phyloP scores from a whole-genome alignment of 2,888 invertebrate genomes.

The Oscheius sp. region DNA sequence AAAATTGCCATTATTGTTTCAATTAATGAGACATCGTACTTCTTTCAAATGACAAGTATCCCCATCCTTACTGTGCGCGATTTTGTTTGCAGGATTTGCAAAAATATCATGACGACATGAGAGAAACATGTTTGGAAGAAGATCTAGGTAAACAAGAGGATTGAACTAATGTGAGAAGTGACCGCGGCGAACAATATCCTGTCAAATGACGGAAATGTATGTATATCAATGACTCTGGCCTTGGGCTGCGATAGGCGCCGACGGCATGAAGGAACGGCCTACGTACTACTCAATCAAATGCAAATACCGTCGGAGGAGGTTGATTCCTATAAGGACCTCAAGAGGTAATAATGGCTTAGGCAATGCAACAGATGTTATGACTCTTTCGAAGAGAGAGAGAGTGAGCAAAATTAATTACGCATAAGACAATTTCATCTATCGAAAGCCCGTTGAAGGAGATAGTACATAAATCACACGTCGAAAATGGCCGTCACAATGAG shows the following conservation, averaged over 20 bases:
- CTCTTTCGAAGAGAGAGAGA: background rate
- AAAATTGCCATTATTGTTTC: background rate
- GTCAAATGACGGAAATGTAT: slow-evolving; percentile 15
- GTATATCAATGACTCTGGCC: slow-evolving; percentile 28
- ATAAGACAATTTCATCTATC: background rate
- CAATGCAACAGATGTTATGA: slow-evolving; percentile 6
- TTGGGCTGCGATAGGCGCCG: slow-evolving; percentile 18
- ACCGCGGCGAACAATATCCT: slow-evolving; percentile 3
- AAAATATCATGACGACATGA: background rate
- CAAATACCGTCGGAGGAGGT: background rate
- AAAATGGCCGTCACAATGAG: background rate
- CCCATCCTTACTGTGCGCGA: too few species aligned
- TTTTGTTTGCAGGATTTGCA: background rate
- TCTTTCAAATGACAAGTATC: too few species aligned
- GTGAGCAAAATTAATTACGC: background rate
- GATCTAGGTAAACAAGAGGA: background rate
- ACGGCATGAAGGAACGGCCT: slow-evolving; percentile 3
- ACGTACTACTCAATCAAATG: slow-evolving; percentile 21
- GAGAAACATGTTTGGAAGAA: background rate
- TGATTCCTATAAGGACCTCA: slow-evolving; percentile 7
- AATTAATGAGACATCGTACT: too few species aligned
- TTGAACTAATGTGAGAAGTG: background rate
- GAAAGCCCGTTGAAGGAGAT: background rate
- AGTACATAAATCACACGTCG: slow-evolving; percentile 1
- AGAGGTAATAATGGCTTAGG: slow-evolving; percentile 5